Evolutionary conservation across 2,797 vertebrate species (phyloP).

Genomic region (Enteromius afrohamiltoni): DNA sequence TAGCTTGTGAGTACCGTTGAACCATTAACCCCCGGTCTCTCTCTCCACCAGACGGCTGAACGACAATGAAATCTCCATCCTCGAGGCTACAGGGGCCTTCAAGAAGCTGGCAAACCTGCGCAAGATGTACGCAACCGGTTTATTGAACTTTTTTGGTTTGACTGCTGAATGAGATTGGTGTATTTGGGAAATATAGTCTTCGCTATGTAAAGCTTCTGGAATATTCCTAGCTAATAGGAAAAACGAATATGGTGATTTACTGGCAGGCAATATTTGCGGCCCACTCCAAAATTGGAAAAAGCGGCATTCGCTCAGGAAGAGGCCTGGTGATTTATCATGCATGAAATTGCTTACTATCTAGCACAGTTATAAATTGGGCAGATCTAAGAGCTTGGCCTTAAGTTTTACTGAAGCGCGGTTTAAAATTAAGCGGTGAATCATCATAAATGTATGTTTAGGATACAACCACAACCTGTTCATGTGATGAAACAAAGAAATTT

Average conservation of each 20-base stretch:
- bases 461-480: conserved; percentile 35
- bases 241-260: conserved; percentile 69
- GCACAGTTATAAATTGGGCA: conserved; percentile 75
- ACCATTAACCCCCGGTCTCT: conserved; percentile 64
- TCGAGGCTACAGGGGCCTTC: conserved; percentile 88
- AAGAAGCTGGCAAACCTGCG: conserved; percentile 92
- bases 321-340: conserved; percentile 78
- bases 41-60: conserved; percentile 86
- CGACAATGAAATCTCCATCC: conserved; percentile 92
- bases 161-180: conserved; percentile 8
- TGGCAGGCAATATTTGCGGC: conserved; percentile 70
- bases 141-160: not conserved
- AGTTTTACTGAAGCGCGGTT: conserved; percentile 56
- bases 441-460: conserved; percentile 49
- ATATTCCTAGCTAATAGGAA: conserved; percentile 38
- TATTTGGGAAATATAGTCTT: conserved; percentile 44
- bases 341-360: conserved; percentile 83
- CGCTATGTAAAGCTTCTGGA: conserved; percentile 35
- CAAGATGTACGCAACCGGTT: conserved; percentile 85
- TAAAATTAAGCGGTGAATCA: conserved; percentile 54
- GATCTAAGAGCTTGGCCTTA: conserved; percentile 71
- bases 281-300: conserved; percentile 57
- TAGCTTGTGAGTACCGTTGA: conserved; percentile 55
- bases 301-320: conserved; percentile 67
- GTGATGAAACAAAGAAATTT: conserved; percentile 26